Conservation (phyloP, 2,888 invertebrate species). For the Danaus chrysippus region DNA sequence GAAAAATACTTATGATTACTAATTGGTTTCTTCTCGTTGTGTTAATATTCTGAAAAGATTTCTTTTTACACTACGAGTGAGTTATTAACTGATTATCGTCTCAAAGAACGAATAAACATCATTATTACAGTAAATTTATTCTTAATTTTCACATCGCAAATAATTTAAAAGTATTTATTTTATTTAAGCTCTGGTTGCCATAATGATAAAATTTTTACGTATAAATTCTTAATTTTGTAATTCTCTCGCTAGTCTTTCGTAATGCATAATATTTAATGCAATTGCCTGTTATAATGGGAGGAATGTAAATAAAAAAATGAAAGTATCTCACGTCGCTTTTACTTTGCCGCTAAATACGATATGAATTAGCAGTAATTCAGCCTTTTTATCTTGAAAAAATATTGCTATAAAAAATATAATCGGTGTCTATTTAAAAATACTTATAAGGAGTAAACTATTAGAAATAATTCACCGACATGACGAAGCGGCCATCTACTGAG, state of each 20-base stretch:
- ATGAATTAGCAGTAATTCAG: background rate
- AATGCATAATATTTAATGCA: background rate
- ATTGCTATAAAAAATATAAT: background rate
- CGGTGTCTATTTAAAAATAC: slow-evolving; percentile 35
- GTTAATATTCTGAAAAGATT: no score
- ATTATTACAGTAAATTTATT: no score
- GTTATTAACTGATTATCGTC: no score
- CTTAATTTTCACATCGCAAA: no score
- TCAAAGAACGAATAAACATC: no score
- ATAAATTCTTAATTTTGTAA: no score
- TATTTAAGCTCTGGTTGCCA: no score
- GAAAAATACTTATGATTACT: slow-evolving; percentile 18
- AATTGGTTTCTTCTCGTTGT: slow-evolving; percentile 7
- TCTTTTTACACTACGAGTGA: no score
- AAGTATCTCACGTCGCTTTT: background rate
- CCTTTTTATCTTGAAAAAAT: background rate
- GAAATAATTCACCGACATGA: slow-evolving; percentile 71
- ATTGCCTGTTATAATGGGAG: background rate
- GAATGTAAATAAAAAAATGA: background rate
- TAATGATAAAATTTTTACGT: no score
- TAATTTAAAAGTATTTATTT: no score
- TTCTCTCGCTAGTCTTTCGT: no score
- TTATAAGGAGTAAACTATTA: slow-evolving; percentile 59
- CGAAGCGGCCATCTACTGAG: background rate
- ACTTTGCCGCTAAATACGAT: background rate